phyloP scores from a whole-genome alignment of 2,113 vertebrate species.

The Sturnus vulgaris region DNA sequence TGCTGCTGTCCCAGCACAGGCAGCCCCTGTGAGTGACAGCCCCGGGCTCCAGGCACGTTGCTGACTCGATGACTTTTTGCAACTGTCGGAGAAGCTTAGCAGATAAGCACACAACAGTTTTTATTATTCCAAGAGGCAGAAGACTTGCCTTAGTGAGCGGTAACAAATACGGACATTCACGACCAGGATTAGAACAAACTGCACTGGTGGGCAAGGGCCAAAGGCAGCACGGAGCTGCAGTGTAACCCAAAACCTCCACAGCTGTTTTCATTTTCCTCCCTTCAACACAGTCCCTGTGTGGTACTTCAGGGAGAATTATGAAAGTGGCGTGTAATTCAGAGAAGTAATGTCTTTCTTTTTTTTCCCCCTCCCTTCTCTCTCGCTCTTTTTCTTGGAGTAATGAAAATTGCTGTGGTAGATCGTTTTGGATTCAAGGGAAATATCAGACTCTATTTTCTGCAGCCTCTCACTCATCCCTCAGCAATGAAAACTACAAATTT shows the following conservation, averaged over 20 bases:
- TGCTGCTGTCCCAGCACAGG: not conserved
- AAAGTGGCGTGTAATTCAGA: slow-evolving; percentile 72
- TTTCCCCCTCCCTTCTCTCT: not conserved
- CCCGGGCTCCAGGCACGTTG: not conserved
- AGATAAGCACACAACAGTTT: slow-evolving; percentile 57
- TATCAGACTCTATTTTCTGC: slow-evolving; percentile 16
- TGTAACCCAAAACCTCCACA: slow-evolving; percentile 82
- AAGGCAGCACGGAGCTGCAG: slow-evolving; percentile 69
- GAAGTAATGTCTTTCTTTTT: slow-evolving; percentile 65
- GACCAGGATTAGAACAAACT: slow-evolving; percentile 72
- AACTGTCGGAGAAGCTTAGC: slow-evolving; percentile 58
- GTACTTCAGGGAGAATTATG: slow-evolving; percentile 74
- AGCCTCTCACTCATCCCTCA: not conserved
- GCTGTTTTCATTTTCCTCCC: slow-evolving; percentile 84
- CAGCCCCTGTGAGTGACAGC: slow-evolving; percentile 19
- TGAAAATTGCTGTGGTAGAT: slow-evolving; percentile 70
- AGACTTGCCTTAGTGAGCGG: slow-evolving; percentile 55
- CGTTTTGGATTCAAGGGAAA: slow-evolving; percentile 54
- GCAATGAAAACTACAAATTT: not conserved
- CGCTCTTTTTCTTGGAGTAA: slow-evolving; percentile 49
- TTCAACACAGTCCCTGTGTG: slow-evolving; percentile 76
- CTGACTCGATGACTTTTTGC: slow-evolving; percentile 53
- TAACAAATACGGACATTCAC: slow-evolving; percentile 74
- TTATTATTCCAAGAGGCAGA: slow-evolving; percentile 66
- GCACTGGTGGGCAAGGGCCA: slow-evolving; percentile 75